Base-by-base conservation (phyloP, 1,140 invertebrate genomes). In the Tribolium castaneum region DNA sequence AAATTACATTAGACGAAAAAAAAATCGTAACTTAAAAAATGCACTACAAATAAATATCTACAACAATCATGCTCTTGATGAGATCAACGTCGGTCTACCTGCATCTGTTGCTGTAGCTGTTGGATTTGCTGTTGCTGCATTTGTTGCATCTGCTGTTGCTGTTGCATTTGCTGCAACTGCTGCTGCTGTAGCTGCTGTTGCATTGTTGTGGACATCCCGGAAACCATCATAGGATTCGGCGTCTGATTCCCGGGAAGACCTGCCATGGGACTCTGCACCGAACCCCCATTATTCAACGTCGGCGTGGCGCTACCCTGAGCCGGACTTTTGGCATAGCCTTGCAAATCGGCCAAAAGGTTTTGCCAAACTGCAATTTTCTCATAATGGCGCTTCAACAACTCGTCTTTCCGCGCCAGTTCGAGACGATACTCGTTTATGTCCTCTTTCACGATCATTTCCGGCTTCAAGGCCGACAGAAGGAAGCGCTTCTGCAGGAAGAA, bases 401-500 rank as follows among this genome's bases (percentile, higher is more conserved):
- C 93, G 75, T 98, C 96, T 86, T 98, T 98, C 3, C 96, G 88
- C 1, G 91, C 88, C 13, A 98, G 88, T 86, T 98, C 97, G 50
- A 92, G 88, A 82, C 92, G 92, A 10, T 98, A 87, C 84, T 98
- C 96, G 76, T 90, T 92, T 81, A 96, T 96, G 84, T 98, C 96
- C 88, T 99, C 97, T 88, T 96, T 96, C 0, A 98, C 90, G 75
- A 97, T 90, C 81, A 97, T 90, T 86, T 98, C 96, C 0, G 97
- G 97, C 86, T 98, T 98, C 66, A 97, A 89, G 0, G 94, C 94
- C 1, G 96, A 97, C 1, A 98, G 87, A 0, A 98, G 88, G 84
- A 98, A 94, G 84, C 96, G 89, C 87, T 98, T 97, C 86, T 97
- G 96, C 0, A 99, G 86, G 84, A 99, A 99, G 86, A 97, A 98